These are phyloP conservation scores for Drosophila parabipectinata DNA, from an alignment of 1,140 invertebrate genomes.

Conservation along the genomic window DNA sequence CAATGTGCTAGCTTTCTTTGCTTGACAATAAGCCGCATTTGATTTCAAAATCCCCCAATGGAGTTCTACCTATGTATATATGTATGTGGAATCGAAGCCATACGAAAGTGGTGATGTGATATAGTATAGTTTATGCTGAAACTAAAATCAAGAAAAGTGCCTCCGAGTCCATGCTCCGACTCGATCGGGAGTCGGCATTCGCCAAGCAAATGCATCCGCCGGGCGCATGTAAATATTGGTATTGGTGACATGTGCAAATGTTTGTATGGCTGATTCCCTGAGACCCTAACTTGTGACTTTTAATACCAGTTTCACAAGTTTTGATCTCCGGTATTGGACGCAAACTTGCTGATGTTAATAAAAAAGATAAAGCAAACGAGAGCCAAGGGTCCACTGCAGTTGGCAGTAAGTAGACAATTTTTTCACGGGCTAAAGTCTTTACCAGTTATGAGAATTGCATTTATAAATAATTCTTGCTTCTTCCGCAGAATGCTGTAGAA, in stretches of 20 bases:
- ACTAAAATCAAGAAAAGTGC: slow-evolving; percentile 22
- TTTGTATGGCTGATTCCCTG: slow-evolving; percentile 84
- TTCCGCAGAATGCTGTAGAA: not conserved
- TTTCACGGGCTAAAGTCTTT: not conserved
- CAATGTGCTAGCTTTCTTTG: slow-evolving; percentile 84
- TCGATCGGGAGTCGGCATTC: not conserved
- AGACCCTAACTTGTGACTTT: slow-evolving; percentile 85
- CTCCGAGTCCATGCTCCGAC: not conserved
- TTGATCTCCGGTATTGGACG: slow-evolving; percentile 85
- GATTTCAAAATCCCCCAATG: slow-evolving; percentile 21
- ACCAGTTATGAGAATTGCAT: not conserved
- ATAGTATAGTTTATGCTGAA: not conserved
- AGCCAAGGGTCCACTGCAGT: slow-evolving; percentile 1
- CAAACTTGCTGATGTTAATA: slow-evolving; percentile 83
- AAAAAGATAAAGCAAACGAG: slow-evolving; percentile 36
- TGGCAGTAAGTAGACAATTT: not conserved
- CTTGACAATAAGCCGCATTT: slow-evolving; percentile 79
- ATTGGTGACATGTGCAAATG: slow-evolving; percentile 83
- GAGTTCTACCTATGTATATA: not conserved
- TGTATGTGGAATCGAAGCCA: slow-evolving; percentile 28
- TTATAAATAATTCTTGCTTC: not conserved
- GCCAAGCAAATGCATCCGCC: slow-evolving; percentile 14
- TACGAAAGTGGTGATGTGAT: slow-evolving; percentile 23
- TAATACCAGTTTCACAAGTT: slow-evolving; percentile 84
- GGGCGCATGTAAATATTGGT: slow-evolving; percentile 54